Evolutionary conservation across 2,113 vertebrate genomes (phyloP), one percentile per base, ranked within the genome.

Genomic region (Sclerurus mexicanus): DNA sequence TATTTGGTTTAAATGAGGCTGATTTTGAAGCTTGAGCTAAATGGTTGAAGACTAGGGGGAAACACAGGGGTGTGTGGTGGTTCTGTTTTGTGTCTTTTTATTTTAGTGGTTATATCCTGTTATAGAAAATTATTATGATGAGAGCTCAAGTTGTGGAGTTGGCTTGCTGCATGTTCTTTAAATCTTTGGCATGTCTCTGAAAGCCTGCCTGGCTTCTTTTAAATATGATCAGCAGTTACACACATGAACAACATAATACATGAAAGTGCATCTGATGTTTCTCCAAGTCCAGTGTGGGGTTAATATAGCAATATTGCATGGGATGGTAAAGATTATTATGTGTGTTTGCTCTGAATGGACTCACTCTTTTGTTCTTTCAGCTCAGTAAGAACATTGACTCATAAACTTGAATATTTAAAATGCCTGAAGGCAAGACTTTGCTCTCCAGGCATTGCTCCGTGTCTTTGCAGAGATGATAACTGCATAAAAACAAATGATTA

Each of bases 381-480:
- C 7, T 42, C 35, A 77, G 3, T 72, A 59, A 78, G 72, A 88
- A 67, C 42, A 42, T 6, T 74, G 56, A 44, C 75, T 96, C 76
- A 92, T 56, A 90, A 93, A 84, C 7, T 8, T 90, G 60, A 86
- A 89, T 86, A n/a, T 95, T 95, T 91, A 73, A 87, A 93, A 91
- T 75, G 75, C 82, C 81, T 17, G 2, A 90, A 96, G 86, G 50
- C 69, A 89, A 93, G 39, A 52, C 79, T 96, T 79, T 58, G 33
- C 91, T 92, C 92, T 95, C 91, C 59, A 88, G 77, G 81, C 59
- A 86, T 85, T 80, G 49, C 52, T 68, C 52, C 33, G 52, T 59
- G 87, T 74, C 60, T 86, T 96, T 90, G 60, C 40, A 64, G 83
- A 79, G 81, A 71, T 2, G 14, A 74, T 80, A 90, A 56, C 37